A percentile compares a stretch with the other conserved stretches of the same genome.
Evolutionary conservation across 2,797 vertebrate species (phyloP).

Genomic region (Iguana delicatissima): DNA sequence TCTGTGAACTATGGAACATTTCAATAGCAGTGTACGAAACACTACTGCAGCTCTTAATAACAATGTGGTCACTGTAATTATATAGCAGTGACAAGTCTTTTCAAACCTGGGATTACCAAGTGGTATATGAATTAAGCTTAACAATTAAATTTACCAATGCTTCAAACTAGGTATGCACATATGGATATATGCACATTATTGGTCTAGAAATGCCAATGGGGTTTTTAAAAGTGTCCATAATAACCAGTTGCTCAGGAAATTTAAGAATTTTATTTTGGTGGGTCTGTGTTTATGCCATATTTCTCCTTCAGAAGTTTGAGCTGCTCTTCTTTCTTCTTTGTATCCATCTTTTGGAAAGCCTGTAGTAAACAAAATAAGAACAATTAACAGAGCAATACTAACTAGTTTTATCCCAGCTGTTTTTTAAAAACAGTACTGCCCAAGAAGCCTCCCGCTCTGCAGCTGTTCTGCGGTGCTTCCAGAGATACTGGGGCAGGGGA

Average conservation of each 20-base stretch:
- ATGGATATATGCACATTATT: background rate
- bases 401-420: background rate
- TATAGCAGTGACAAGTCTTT: background rate
- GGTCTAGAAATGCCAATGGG: conserved; percentile 14
- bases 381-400: conserved; percentile 4
- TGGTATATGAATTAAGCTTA: conserved; percentile 1
- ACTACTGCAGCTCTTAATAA: background rate
- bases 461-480: background rate
- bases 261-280: conserved; percentile 87
- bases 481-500: background rate
- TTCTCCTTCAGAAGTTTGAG: conserved; percentile 98
- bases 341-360: conserved; percentile 99
- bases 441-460: background rate
- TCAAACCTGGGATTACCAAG: background rate
- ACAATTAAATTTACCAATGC: conserved; percentile 1
- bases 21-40: background rate
- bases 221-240: conserved; percentile 26
- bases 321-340: conserved; percentile 99
- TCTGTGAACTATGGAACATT: background rate
- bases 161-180: conserved; percentile 9
- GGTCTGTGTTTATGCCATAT: conserved; percentile 99
- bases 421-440: accelerated
- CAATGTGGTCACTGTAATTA: background rate
- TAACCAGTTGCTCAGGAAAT: background rate
- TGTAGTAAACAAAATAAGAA: conserved; percentile 65